Percentiles rank a stretch among this genome's conserved stretches.
Evolutionary conservation across 37 sponge, comb jelly and placozoan genomes (phyloP).

Genomic region (Beroe forskalii): DNA sequence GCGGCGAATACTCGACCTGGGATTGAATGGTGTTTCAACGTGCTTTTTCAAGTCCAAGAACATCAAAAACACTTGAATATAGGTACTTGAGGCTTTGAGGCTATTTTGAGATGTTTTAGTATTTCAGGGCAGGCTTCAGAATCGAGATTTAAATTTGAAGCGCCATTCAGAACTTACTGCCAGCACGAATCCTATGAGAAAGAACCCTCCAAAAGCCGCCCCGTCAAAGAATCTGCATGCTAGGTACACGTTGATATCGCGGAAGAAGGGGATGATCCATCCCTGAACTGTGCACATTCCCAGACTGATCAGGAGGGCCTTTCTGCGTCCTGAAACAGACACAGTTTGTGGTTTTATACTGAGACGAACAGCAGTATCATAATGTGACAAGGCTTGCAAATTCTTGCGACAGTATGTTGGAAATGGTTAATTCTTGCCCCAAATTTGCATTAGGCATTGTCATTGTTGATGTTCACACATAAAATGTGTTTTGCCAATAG

Average conservation of each 20-base stretch:
- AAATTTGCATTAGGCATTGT: no score
- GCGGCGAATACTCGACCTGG: conserved; percentile 52
- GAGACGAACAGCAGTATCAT: no score
- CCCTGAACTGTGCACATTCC: conserved; percentile 3
- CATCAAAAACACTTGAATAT: neutral
- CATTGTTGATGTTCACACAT: no score
- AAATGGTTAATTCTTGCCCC: no score
- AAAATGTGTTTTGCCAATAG: no score
- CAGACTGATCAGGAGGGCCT: conserved; percentile 2
- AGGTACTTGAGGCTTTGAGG: neutral
- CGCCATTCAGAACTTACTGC: no score
- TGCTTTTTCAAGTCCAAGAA: neutral
- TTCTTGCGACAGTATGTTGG: no score
- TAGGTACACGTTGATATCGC: conserved; percentile 34
- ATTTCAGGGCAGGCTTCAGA: no score
- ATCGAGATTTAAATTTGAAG: no score
- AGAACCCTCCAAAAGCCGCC: conserved; percentile 61
- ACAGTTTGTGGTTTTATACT: no score
- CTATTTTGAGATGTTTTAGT: no score
- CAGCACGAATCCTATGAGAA: conserved; percentile 43
- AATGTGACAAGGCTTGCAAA: no score
- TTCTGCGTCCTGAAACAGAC: neutral
- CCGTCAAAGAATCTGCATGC: conserved; percentile 56
- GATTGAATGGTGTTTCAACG: neutral
- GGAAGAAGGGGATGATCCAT: conserved; percentile 53